These are phyloP conservation scores for Eupithecia abbreviata DNA, from an alignment of 2,888 invertebrate genomes.

Conservation along the genomic window DNA sequence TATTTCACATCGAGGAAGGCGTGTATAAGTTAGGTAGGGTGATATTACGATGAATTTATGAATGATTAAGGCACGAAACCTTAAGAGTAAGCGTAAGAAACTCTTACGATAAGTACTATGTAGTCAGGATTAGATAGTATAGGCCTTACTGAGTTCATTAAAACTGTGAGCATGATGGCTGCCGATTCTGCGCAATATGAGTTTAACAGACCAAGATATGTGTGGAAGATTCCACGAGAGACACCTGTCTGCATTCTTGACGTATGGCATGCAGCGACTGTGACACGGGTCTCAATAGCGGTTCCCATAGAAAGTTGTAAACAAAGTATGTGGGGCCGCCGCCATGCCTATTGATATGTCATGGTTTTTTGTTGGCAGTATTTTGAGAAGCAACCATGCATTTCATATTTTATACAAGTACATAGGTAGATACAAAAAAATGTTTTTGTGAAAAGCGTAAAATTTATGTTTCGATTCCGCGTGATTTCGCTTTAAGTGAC, in stretches of 20 bases:
- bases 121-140: no score
- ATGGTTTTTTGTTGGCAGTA: conserved; percentile 18
- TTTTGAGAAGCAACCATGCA: conserved; percentile 10
- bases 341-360: conserved; percentile 24
- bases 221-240: neutral
- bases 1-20: no score
- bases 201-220: neutral
- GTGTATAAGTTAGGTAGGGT: neutral
- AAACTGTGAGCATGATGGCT: neutral
- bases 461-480: neutral
- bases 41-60: neutral
- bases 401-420: neutral
- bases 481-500: neutral
- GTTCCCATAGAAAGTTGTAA: conserved; percentile 77
- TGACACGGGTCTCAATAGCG: conserved; percentile 51
- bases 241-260: conserved; percentile 19
- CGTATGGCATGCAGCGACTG: conserved; percentile 20
- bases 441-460: neutral
- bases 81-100: neutral
- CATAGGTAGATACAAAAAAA: neutral
- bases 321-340: conserved; percentile 47
- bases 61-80: neutral
- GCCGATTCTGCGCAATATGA: neutral
- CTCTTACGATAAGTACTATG: neutral
- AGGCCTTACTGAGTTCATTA: neutral